Conservation (phyloP, 2,113 vertebrate genomes). For the Neogale vison region DNA sequence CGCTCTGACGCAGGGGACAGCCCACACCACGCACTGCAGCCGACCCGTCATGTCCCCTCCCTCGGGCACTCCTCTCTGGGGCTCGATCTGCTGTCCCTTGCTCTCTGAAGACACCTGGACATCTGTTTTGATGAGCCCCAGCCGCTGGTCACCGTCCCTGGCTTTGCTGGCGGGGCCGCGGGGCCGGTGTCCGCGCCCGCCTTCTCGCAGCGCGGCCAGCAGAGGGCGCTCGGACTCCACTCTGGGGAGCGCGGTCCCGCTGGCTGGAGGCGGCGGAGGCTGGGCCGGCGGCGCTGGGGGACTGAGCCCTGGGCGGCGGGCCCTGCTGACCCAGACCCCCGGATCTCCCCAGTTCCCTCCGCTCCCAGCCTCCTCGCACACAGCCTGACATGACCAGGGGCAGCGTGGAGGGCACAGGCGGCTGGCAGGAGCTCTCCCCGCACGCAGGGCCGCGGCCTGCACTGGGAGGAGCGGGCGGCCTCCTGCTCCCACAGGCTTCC, state of each 20-base stretch:
- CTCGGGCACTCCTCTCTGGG: fast-evolving
- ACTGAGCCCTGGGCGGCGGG: fast-evolving
- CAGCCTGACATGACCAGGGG: no score
- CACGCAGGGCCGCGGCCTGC: neutral
- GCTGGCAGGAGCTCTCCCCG: no score
- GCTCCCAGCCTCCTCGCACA: no score
- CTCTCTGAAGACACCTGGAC: fast-evolving
- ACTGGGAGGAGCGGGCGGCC: no score
- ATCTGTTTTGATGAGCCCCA: fast-evolving
- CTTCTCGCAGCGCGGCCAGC: conserved; percentile 43
- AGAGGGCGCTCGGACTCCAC: conserved; percentile 83
- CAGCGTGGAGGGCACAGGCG: no score
- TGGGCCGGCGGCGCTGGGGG: neutral
- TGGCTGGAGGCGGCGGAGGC: fast-evolving
- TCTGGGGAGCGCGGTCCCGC: neutral
- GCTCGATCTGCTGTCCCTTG: neutral
- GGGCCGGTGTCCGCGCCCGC: neutral
- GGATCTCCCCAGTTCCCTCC: neutral
- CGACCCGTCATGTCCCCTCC: neutral
- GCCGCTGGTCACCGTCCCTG: fast-evolving
- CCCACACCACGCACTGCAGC: fast-evolving
- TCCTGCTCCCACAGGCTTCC: neutral
- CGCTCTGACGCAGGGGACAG: neutral
- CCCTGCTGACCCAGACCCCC: neutral
- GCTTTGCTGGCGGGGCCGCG: fast-evolving